These are phyloP conservation scores for Melolontha melolontha DNA, from an alignment of 2,888 invertebrate species.

Conservation along the genomic window DNA sequence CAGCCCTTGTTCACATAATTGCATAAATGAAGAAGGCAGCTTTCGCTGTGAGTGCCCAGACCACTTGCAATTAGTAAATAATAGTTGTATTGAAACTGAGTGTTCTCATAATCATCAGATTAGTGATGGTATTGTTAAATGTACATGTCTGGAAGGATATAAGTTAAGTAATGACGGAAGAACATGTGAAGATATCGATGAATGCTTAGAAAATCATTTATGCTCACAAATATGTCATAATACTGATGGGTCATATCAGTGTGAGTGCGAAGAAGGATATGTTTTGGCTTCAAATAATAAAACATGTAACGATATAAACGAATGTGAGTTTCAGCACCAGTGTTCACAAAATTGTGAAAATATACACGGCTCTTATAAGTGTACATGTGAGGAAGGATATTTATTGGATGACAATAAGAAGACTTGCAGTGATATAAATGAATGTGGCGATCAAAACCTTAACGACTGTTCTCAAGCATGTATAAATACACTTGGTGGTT, in stretches of 20 bases:
- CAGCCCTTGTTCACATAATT: conserved; percentile 68
- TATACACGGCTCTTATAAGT: conserved; percentile 66
- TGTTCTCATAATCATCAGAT: conserved; percentile 61
- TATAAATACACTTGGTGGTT: conserved; percentile 67
- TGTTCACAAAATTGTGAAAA: conserved; percentile 71
- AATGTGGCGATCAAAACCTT: conserved; percentile 60
- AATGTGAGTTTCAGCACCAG: conserved; percentile 60
- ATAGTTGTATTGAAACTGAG: conserved; percentile 60
- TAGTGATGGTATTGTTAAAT: conserved; percentile 57
- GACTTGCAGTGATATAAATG: conserved; percentile 63
- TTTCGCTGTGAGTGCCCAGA: conserved; percentile 67
- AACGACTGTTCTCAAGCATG: conserved; percentile 70
- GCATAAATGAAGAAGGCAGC: conserved; percentile 73
- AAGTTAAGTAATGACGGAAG: conserved; percentile 63
- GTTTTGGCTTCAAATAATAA: conserved; percentile 63
- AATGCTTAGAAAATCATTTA: conserved; percentile 58
- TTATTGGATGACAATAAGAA: conserved; percentile 55
- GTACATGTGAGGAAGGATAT: conserved; percentile 66
- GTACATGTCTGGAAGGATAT: conserved; percentile 63
- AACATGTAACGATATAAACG: conserved; percentile 63
- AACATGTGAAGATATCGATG: conserved; percentile 62
- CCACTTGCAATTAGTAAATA: conserved; percentile 50
- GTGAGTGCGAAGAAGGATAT: conserved; percentile 68
- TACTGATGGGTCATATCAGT: conserved; percentile 67
- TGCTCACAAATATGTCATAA: conserved; percentile 69